Conservation (phyloP, 1,140 invertebrate species). For the Lordiphosa collinella region DNA sequence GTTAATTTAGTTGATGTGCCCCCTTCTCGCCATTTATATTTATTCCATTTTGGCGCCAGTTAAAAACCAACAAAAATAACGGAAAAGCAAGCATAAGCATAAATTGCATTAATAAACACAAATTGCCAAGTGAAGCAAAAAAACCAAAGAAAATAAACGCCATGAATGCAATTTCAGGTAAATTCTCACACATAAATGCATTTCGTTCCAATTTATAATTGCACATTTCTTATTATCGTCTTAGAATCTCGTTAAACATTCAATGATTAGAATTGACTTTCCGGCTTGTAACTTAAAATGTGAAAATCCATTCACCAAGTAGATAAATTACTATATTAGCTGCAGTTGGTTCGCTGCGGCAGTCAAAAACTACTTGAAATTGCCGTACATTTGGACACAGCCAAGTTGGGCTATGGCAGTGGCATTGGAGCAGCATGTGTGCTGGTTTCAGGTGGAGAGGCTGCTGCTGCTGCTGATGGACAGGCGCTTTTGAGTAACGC, state of each 20-base stretch:
- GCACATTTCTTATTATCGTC: slow-evolving; percentile 1
- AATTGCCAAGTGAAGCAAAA: background rate
- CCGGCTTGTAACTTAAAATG: background rate
- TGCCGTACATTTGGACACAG: background rate
- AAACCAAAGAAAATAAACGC: background rate
- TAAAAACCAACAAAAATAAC: slow-evolving; percentile 1
- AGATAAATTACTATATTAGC: slow-evolving; percentile 33
- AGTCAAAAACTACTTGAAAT: slow-evolving; percentile 37
- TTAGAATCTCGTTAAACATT: slow-evolving; percentile 2
- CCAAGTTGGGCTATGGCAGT: slow-evolving; percentile 8
- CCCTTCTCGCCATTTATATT: too few species aligned
- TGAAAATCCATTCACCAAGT: slow-evolving; percentile 1
- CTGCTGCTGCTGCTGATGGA: slow-evolving; percentile 38
- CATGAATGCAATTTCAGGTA: background rate
- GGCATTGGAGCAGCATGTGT: slow-evolving; percentile 22
- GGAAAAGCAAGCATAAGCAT: background rate
- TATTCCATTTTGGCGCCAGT: too few species aligned
- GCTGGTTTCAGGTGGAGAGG: slow-evolving; percentile 14
- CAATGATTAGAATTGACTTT: slow-evolving; percentile 1
- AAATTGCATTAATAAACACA: background rate
- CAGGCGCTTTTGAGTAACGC: slow-evolving; percentile 56
- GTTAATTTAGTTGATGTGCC: too few species aligned
- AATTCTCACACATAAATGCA: too few species aligned
- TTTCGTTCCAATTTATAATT: background rate
- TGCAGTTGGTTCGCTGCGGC: slow-evolving; percentile 15